Conservation (phyloP, 2,113 vertebrate species). For the Empidonax traillii region DNA sequence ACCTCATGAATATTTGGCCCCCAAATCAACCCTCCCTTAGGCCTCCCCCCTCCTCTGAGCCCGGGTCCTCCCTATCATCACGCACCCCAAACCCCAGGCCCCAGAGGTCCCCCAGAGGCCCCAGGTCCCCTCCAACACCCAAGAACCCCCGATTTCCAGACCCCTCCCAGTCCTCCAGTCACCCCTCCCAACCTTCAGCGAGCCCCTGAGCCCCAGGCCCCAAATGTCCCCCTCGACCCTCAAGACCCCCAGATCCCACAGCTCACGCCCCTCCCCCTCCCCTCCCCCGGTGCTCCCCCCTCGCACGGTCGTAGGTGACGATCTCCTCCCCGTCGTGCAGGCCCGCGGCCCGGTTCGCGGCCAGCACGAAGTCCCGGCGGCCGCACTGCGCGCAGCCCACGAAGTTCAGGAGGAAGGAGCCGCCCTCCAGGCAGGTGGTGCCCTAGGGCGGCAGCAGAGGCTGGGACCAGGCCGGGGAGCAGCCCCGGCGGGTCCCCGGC, state of each 20-base stretch:
- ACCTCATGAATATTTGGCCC: rapidly evolving
- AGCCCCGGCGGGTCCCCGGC: too few species aligned
- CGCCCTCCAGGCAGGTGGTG: background rate
- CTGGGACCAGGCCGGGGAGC: background rate
- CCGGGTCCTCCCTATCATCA: too few species aligned
- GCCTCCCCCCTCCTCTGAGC: background rate
- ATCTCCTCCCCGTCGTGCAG: conserved; percentile 92
- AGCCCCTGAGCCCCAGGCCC: background rate
- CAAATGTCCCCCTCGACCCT: too few species aligned
- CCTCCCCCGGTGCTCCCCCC: background rate
- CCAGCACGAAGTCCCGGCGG: background rate
- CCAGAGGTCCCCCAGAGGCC: background rate
- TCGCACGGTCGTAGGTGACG: conserved; percentile 89
- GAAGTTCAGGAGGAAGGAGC: conserved; percentile 12
- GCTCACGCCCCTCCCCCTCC: too few species aligned
- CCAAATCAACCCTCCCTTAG: background rate
- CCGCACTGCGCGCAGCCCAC: conserved; percentile 8
- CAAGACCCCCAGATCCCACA: background rate
- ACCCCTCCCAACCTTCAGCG: too few species aligned
- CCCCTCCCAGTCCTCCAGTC: background rate
- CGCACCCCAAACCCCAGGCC: rapidly evolving
- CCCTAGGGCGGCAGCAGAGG: background rate
- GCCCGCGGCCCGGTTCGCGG: conserved; percentile 30
- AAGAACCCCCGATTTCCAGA: background rate
- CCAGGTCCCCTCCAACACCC: background rate